Conservation (phyloP, 64 coral and sea anemone genomes). For the Porites lutea region DNA sequence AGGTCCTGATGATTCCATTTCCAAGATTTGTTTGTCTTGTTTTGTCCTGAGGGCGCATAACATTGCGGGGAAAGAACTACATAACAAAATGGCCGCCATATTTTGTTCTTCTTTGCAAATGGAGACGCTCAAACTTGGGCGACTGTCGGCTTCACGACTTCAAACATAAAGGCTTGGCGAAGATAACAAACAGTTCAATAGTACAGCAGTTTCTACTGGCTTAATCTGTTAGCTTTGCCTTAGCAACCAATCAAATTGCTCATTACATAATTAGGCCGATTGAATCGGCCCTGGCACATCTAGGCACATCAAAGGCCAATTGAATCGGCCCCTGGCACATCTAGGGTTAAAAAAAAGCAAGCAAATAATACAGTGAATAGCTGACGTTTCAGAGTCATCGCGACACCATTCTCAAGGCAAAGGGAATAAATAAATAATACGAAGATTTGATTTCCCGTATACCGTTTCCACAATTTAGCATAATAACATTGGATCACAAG, state of each 20-base stretch:
- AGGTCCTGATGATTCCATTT: slow-evolving; percentile 13
- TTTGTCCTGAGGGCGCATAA: neutral
- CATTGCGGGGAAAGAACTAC: neutral
- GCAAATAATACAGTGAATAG: too few species aligned
- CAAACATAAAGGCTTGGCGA: slow-evolving; percentile 11
- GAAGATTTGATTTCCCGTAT: too few species aligned
- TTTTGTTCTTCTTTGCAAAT: slow-evolving; percentile 36
- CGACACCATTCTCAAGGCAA: too few species aligned
- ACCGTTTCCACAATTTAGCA: too few species aligned
- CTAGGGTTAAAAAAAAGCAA: too few species aligned
- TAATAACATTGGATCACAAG: too few species aligned
- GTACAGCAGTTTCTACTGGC: neutral
- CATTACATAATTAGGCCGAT: neutral
- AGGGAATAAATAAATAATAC: too few species aligned
- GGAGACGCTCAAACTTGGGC: neutral
- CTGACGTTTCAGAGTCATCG: too few species aligned
- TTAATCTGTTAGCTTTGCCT: neutral
- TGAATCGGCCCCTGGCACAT: too few species aligned
- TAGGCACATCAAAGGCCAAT: too few species aligned
- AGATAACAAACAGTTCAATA: neutral
- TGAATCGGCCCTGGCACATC: too few species aligned
- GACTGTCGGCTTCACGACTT: neutral
- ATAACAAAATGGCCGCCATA: slow-evolving; percentile 28
- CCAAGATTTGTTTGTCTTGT: slow-evolving; percentile 13
- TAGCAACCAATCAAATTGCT: slow-evolving; percentile 1